These are phyloP conservation scores for Hydrotaea diabolus DNA, from an alignment of 2,888 invertebrate genomes.

Conservation along the genomic window DNA sequence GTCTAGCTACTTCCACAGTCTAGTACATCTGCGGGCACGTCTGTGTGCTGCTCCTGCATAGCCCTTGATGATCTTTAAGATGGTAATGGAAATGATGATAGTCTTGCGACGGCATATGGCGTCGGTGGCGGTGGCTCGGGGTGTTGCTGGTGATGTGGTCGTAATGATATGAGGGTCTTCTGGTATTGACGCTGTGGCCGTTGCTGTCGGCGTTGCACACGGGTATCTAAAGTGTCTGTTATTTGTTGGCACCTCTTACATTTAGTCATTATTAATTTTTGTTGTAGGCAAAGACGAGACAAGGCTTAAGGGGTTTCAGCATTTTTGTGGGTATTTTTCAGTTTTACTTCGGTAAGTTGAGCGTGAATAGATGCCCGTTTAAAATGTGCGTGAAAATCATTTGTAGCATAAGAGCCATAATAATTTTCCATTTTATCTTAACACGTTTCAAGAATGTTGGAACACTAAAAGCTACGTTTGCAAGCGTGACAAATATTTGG, in stretches of 20 bases:
- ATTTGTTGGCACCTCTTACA: conserved; percentile 65
- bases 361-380: not conserved
- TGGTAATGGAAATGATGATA: conserved; percentile 22
- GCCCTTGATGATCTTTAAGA: not conserved
- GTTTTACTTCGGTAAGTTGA: not conserved
- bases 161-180: conserved; percentile 45
- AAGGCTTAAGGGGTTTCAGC: not conserved
- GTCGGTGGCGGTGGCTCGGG: not conserved
- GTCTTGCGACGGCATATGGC: not conserved
- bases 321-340: conserved; percentile 38
- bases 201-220: conserved; percentile 33
- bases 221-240: conserved; percentile 62
- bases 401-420: conserved; percentile 56
- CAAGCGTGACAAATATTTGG: conserved; percentile 65
- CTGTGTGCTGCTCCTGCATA: not conserved
- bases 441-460: conserved; percentile 53
- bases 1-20: conserved; percentile 36
- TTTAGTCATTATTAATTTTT: conserved; percentile 55
- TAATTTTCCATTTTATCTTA: conserved; percentile 62
- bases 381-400: conserved; percentile 61
- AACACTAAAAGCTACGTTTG: conserved; percentile 57
- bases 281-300: no score
- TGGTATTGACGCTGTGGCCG: not conserved
- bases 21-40: not conserved
- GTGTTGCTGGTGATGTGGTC: conserved; percentile 32